These are phyloP conservation scores for Lycocerus yunnanus DNA, from an alignment of 2,888 invertebrate genomes.

Conservation along the genomic window DNA sequence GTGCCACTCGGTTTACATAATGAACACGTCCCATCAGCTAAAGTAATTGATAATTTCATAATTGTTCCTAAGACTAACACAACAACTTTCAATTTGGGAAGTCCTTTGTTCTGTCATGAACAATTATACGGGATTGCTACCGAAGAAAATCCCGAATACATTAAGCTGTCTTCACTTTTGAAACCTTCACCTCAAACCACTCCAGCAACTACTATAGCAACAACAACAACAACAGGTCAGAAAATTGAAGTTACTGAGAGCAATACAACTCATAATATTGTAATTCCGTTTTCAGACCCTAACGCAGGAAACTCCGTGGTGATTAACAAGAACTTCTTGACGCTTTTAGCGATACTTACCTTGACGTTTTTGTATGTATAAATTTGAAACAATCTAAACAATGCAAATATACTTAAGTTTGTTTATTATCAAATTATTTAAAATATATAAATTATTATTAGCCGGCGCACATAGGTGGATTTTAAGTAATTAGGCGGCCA, in stretches of 20 bases:
- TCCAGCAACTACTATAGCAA: background rate
- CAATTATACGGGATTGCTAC: background rate
- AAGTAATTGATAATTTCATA: constrained; percentile 8
- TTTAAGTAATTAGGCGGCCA: too few species aligned
- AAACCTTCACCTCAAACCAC: background rate
- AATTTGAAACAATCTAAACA: too few species aligned
- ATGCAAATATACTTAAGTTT: too few species aligned
- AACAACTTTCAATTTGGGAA: constrained; percentile 26
- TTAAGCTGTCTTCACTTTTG: background rate
- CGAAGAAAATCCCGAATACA: background rate
- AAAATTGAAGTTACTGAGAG: background rate
- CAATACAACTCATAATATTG: background rate
- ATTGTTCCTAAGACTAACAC: constrained; percentile 3
- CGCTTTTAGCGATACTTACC: background rate
- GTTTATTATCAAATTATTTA: too few species aligned
- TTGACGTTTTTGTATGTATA: background rate
- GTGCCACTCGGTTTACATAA: background rate
- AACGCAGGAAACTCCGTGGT: background rate
- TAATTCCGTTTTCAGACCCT: constrained; percentile 5
- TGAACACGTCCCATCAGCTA: constrained; percentile 6
- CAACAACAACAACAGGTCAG: background rate
- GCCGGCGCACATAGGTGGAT: too few species aligned
- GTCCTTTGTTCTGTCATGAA: constrained; percentile 22
- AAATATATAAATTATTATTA: too few species aligned
- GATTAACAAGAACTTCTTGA: background rate